phyloP scores from a whole-genome alignment of 1,140 invertebrate species.

The Ridgeia piscesae region DNA sequence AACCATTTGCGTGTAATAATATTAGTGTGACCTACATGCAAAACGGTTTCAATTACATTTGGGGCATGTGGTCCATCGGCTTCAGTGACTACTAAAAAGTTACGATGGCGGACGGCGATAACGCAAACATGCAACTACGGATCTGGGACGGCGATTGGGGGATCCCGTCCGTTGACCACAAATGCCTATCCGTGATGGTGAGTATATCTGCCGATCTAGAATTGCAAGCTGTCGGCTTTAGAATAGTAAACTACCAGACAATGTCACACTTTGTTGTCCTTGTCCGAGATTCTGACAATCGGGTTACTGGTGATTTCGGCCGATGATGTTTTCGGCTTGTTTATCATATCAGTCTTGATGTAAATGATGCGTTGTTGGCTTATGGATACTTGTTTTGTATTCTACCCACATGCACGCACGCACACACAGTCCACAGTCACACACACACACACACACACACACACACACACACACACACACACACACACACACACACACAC shows the following conservation, averaged over 20 bases:
- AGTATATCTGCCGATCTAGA: slow-evolving; percentile 39
- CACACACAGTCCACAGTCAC: too few relatives aligned
- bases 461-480: too few relatives aligned
- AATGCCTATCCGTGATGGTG: slow-evolving; percentile 79
- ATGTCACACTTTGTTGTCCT: neutral
- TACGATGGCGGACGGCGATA: neutral
- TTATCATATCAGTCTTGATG: too few relatives aligned
- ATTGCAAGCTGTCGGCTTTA: slow-evolving; percentile 18
- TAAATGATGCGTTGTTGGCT: too few relatives aligned
- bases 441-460: too few relatives aligned
- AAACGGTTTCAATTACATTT: neutral
- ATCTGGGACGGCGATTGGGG: slow-evolving; percentile 83
- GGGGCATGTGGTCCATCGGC: neutral
- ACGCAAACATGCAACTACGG: slow-evolving; percentile 64
- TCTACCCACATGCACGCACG: too few relatives aligned
- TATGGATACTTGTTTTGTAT: too few relatives aligned
- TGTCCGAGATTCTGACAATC: too few relatives aligned
- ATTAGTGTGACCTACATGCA: neutral
- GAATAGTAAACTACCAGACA: neutral
- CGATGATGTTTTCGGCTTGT: too few relatives aligned
- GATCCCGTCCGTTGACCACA: slow-evolving; percentile 76
- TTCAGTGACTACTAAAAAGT: neutral
- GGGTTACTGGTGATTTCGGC: too few relatives aligned
- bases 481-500: too few relatives aligned
- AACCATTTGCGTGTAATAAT: neutral